A percentile compares a stretch with the other conserved stretches of the same genome.
Evolutionary conservation across 2,113 vertebrate species (phyloP).

Genomic region (Desmodus rotundus): DNA sequence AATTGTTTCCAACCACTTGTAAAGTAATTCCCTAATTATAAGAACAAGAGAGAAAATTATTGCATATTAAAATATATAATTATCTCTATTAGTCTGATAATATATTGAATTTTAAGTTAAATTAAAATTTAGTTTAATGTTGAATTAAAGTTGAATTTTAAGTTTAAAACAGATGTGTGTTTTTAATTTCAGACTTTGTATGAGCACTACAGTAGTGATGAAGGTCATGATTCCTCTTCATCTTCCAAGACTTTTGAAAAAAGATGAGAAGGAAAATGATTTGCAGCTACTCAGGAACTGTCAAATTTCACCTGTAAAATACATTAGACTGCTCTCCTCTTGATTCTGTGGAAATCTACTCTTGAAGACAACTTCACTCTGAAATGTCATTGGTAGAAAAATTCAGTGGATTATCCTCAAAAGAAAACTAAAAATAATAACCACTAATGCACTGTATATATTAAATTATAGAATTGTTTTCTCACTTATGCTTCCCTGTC

Average conservation of each 20-base stretch:
- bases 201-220: slow-evolving; percentile 82
- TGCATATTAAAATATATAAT: not conserved
- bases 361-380: not conserved
- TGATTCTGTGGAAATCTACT: slow-evolving; percentile 20
- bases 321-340: not conserved
- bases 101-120: slow-evolving; percentile 16
- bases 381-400: slow-evolving; percentile 21
- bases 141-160: slow-evolving; percentile 25
- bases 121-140: too few relatives aligned
- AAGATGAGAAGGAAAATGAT: slow-evolving; percentile 79
- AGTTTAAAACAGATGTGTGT: slow-evolving; percentile 27
- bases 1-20: not conserved
- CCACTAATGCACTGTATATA: slow-evolving; percentile 37
- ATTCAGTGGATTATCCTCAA: slow-evolving; percentile 3
- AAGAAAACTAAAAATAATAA: slow-evolving; percentile 48
- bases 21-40: not conserved
- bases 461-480: slow-evolving; percentile 43
- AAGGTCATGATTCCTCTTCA: slow-evolving; percentile 79
- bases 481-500: not conserved
- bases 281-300: not conserved
- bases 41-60: not conserved
- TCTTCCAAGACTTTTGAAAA: slow-evolving; percentile 75
- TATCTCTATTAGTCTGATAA: slow-evolving; percentile 3
- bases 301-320: slow-evolving; percentile 24
- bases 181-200: slow-evolving; percentile 84